Evolutionary conservation across 2,113 vertebrate genomes (phyloP).

Genomic region (Cyprichromis sp.): DNA sequence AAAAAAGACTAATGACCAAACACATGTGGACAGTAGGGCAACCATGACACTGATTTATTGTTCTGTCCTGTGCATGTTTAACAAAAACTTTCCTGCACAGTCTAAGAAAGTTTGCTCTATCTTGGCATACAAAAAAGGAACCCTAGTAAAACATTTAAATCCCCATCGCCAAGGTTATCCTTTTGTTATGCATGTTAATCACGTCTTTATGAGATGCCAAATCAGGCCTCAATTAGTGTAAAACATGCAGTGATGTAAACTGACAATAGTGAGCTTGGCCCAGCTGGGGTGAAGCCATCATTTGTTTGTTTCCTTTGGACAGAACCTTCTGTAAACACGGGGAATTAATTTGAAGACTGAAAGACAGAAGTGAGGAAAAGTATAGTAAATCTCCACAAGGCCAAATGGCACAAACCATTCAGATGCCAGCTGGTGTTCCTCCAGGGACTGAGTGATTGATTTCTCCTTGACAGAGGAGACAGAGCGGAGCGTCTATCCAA

Average conservation of each 20-base stretch:
- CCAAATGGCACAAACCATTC: constrained; percentile 42
- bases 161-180: background rate
- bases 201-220: background rate
- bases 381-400: constrained; percentile 30
- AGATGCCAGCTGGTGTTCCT: constrained; percentile 52
- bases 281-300: background rate
- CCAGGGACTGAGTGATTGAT: constrained; percentile 55
- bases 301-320: constrained; percentile 18
- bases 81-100: background rate
- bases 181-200: background rate
- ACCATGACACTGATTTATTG: background rate
- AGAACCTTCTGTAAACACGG: constrained; percentile 16
- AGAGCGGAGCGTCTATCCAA: constrained; percentile 3
- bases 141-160: background rate
- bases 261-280: background rate
- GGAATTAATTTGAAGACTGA: constrained; percentile 54
- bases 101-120: background rate
- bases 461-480: constrained; percentile 53
- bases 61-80: background rate
- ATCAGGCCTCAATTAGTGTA: background rate
- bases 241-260: constrained; percentile 1
- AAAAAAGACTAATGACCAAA: constrained; percentile 2
- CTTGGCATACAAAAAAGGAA: background rate
- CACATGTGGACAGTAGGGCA: background rate
- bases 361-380: constrained; percentile 16